phyloP scores from a whole-genome alignment of 2,113 vertebrate species.

The Psittacara wagleri region DNA sequence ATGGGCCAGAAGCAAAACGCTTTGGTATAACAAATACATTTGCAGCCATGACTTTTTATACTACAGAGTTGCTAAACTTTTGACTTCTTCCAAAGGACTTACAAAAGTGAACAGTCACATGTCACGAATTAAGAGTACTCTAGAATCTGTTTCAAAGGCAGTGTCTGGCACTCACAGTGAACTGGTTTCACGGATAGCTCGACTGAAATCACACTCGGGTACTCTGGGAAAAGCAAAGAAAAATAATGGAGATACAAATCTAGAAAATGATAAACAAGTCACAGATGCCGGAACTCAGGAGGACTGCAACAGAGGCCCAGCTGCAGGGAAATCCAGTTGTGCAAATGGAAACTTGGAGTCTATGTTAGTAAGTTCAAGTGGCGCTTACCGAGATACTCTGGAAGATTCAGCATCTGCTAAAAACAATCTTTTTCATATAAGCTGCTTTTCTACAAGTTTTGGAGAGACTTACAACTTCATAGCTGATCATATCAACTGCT shows the following conservation, averaged over 20 bases:
- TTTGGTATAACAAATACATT: conserved; percentile 68
- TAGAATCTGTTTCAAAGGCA: conserved; percentile 90
- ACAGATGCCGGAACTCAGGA: conserved; percentile 56
- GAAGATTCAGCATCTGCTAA: conserved; percentile 59
- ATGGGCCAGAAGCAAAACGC: conserved; percentile 65
- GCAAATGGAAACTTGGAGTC: neutral
- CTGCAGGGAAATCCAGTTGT: conserved; percentile 37
- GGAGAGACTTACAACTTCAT: conserved; percentile 90
- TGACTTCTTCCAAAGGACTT: conserved; percentile 83
- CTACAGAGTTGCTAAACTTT: conserved; percentile 76
- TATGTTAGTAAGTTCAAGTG: neutral
- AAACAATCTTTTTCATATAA: conserved; percentile 84
- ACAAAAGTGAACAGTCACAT: conserved; percentile 81
- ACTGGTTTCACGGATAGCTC: conserved; percentile 84
- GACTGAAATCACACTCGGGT: conserved; percentile 78
- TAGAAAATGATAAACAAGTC: conserved; percentile 62
- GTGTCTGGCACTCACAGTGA: conserved; percentile 87
- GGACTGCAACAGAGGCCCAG: conserved; percentile 29
- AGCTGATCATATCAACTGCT: conserved; percentile 89
- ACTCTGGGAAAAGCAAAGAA: conserved; percentile 68
- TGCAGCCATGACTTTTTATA: conserved; percentile 68
- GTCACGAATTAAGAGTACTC: conserved; percentile 88
- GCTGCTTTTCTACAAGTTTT: conserved; percentile 82
- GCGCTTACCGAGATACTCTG: neutral
- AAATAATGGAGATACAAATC: neutral